Evolutionary conservation across 2,113 vertebrate genomes (phyloP), one percentile per base, ranked within the genome.

Genomic region (Loxodonta africana): DNA sequence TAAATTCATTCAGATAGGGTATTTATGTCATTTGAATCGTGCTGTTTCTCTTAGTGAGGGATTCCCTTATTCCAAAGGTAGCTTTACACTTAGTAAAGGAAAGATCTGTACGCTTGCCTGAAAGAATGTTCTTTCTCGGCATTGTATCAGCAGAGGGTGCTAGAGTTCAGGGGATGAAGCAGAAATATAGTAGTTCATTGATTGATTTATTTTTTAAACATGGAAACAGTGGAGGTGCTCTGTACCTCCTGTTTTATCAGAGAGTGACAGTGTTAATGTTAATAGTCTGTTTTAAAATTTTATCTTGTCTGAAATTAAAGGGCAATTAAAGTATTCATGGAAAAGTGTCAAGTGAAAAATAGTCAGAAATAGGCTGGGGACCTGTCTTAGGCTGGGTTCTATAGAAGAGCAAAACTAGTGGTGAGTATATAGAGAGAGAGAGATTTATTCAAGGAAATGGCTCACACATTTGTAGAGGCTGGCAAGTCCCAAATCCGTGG

Each of bases 71-170:
- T 17, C 74, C 90, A 25, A 94, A 90, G 51, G 15, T 57, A 33
- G 37, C 48, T 89, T 81, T 95, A 51, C 21, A 91, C 51, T 81
- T 91, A 30, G 41, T 92, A 6, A 83, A 74, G 21, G 73, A 51
- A 33, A 5, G 21, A 41, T 60, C 21, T 37, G 48, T 51, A 82
- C 26, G 26, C 41, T 67, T 12, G 57, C 48, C 62, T 25, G 81
- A 78, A 26, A 85, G 25, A 83, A 90, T 53, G 71, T 57, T 81
- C 46, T 90, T 44, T 63, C 82, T 53, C 69, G 94, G 9, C 30
- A 6, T 89, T 6, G 51, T 92, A 87, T 80, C 98, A 98, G 97
- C 96, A 98, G 99, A 98, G 98, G 98, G 98, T 92, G 71, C 94
- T 96, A 48, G 92, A 91, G 96, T 73, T 95, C 60, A 97, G 57